Conservation (phyloP, 2,797 vertebrate genomes). For the Falco naumanni region DNA sequence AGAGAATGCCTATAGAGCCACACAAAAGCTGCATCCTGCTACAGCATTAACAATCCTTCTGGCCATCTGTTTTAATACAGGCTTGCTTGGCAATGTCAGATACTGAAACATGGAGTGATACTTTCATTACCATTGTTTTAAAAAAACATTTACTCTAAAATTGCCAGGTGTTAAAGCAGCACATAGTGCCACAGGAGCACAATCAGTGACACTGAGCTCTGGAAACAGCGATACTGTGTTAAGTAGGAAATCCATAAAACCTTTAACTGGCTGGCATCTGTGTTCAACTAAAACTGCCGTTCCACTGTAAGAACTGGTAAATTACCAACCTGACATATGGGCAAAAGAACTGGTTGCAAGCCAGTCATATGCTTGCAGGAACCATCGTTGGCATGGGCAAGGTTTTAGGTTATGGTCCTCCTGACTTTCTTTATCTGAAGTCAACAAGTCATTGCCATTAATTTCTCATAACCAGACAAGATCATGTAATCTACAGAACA, state of each 20-base stretch:
- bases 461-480: background rate
- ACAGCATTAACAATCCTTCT: background rate
- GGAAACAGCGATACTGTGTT: background rate
- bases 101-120: background rate
- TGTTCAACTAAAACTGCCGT: background rate
- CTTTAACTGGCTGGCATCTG: background rate
- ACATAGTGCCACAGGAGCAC: background rate
- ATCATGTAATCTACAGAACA: background rate
- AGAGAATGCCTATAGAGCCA: background rate
- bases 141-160: background rate
- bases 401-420: background rate
- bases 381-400: background rate
- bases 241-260: background rate
- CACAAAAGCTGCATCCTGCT: background rate
- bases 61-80: slow-evolving; percentile 1
- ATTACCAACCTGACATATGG: background rate
- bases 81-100: background rate
- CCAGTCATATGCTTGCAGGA: background rate
- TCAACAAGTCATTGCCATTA: background rate
- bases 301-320: background rate
- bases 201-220: background rate
- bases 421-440: background rate
- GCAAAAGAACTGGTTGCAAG: background rate
- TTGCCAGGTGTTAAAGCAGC: background rate
- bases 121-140: background rate